phyloP scores from a whole-genome alignment of 2,888 invertebrate species.

The Trimorus sp. region DNA sequence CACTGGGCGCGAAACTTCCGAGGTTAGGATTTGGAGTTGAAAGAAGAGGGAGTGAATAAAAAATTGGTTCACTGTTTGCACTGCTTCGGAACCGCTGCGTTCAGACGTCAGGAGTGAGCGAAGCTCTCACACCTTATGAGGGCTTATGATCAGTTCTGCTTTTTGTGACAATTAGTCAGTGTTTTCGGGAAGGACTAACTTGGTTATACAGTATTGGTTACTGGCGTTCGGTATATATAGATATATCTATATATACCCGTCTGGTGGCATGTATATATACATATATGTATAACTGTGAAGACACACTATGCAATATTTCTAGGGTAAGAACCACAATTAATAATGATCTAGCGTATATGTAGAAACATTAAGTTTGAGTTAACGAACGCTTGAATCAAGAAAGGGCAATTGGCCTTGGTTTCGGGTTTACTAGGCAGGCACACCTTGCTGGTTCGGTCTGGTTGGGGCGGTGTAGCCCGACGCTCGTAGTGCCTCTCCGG shows the following conservation, averaged over 20 bases:
- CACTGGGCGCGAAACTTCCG: no score
- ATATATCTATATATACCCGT: slow-evolving; percentile 52
- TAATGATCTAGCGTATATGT: slow-evolving; percentile 75
- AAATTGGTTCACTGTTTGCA: no score
- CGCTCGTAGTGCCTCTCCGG: slow-evolving; percentile 83
- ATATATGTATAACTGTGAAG: slow-evolving; percentile 71
- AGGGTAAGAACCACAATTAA: slow-evolving; percentile 73
- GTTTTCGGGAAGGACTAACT: slow-evolving; percentile 68
- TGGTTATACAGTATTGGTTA: slow-evolving; percentile 63
- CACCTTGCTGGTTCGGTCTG: slow-evolving; percentile 82
- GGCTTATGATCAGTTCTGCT: slow-evolving; percentile 72
- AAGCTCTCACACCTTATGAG: no score
- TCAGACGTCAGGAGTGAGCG: no score
- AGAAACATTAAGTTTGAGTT: slow-evolving; percentile 80
- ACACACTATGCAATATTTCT: slow-evolving; percentile 74
- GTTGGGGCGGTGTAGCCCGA: slow-evolving; percentile 81
- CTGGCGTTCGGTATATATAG: slow-evolving; percentile 54
- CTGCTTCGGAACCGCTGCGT: no score
- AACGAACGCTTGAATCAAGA: slow-evolving; percentile 81
- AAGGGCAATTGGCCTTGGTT: slow-evolving; percentile 80
- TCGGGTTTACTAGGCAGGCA: slow-evolving; percentile 81
- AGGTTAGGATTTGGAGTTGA: no score
- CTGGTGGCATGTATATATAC: slow-evolving; percentile 58
- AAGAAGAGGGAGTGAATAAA: no score
- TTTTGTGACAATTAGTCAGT: slow-evolving; percentile 30